A percentile compares a stretch with the other conserved stretches of the same genome.
These are phyloP conservation scores for Pelobates cultripes DNA, from an alignment of 2,797 vertebrate genomes.

Conservation along the genomic window DNA sequence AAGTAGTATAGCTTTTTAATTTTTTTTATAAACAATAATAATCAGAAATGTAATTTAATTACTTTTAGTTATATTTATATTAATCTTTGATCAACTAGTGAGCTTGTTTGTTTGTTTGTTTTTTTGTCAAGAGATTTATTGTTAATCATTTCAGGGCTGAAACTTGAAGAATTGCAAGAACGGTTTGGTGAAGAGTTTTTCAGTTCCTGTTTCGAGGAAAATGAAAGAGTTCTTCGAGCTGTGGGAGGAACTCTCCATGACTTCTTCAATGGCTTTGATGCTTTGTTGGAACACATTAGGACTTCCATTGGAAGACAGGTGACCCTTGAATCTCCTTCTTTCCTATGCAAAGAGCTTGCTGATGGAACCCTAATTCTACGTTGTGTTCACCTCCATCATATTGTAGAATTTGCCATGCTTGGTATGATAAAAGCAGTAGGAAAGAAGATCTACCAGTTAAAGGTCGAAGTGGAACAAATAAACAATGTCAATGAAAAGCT, in stretches of 20 bases:
- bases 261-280: constrained; percentile 98
- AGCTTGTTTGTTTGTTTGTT: background rate
- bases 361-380: constrained; percentile 86
- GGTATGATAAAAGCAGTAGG: constrained; percentile 93
- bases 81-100: too few species aligned
- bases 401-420: constrained; percentile 91
- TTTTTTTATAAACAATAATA: too few species aligned
- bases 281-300: constrained; percentile 95
- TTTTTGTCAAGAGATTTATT: background rate
- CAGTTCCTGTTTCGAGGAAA: constrained; percentile 93
- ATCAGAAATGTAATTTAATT: too few species aligned
- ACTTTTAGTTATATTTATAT: too few species aligned
- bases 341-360: constrained; percentile 92
- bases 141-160: constrained; percentile 76
- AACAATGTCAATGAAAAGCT: constrained; percentile 70
- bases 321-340: constrained; percentile 91
- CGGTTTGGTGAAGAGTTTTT: constrained; percentile 96
- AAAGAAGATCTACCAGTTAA: constrained; percentile 86
- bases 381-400: constrained; percentile 92
- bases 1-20: too few species aligned
- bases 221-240: constrained; percentile 92
- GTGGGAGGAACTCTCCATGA: constrained; percentile 95
- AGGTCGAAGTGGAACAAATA: constrained; percentile 89
- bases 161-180: constrained; percentile 89
- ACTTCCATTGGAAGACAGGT: constrained; percentile 92